A percentile compares a stretch with the other conserved stretches of the same genome.
These are phyloP conservation scores for Hemithea aestivaria DNA, from an alignment of 2,888 invertebrate species.

Conservation along the genomic window DNA sequence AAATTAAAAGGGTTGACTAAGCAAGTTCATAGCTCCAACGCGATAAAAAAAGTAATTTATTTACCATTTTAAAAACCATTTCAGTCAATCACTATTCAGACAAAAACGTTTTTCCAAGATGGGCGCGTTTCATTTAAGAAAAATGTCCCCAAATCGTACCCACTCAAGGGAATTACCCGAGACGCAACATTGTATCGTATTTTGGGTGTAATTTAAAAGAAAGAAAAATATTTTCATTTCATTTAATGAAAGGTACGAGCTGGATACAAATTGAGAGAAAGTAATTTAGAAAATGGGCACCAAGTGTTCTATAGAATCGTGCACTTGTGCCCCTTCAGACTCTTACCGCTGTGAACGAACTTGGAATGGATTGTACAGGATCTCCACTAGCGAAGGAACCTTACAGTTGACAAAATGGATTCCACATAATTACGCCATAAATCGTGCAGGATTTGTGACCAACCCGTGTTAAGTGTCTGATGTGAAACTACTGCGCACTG, in stretches of 20 bases:
- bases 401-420: conserved; percentile 2
- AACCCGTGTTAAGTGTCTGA: too few relatives aligned
- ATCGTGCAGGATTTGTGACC: too few relatives aligned
- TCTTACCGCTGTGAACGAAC: conserved; percentile 23
- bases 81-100: too few relatives aligned
- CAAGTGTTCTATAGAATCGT: conserved; percentile 34
- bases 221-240: conserved; percentile 29
- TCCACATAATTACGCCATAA: not conserved
- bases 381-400: conserved; percentile 7
- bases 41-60: too few relatives aligned
- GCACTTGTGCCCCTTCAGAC: conserved; percentile 27
- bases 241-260: conserved; percentile 35
- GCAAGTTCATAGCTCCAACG: too few relatives aligned
- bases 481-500: too few relatives aligned
- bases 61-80: too few relatives aligned
- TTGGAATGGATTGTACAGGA: conserved; percentile 11
- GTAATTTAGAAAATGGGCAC: conserved; percentile 43
- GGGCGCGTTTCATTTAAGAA: conserved; percentile 9
- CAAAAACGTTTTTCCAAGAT: conserved; percentile 1
- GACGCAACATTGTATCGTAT: conserved; percentile 14
- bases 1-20: too few relatives aligned
- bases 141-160: conserved; percentile 12
- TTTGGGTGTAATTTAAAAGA: conserved; percentile 19
- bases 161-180: conserved; percentile 12
- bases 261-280: conserved; percentile 36